phyloP scores from a whole-genome alignment of 2,888 invertebrate species.

The Leucania comma region DNA sequence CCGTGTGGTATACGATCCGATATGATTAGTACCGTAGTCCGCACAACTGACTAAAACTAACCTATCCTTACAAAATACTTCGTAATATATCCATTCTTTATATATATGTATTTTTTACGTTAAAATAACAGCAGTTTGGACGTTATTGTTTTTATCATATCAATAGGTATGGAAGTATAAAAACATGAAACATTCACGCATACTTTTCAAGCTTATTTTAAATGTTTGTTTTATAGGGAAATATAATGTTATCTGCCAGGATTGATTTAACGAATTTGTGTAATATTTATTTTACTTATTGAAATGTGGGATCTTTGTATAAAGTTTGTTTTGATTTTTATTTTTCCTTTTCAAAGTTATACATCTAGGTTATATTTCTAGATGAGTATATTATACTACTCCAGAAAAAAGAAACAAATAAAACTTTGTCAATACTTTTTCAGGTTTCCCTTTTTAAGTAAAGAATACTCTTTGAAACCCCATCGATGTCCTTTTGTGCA shows the following conservation, averaged over 20 bases:
- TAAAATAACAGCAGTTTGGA: constrained; percentile 23
- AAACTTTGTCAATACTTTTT: not conserved
- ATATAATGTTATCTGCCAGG: constrained; percentile 6
- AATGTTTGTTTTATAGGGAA: constrained; percentile 33
- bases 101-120: constrained; percentile 21
- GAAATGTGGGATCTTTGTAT: not conserved
- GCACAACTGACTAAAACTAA: constrained; percentile 26
- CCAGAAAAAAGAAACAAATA: constrained; percentile 3
- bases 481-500: constrained; percentile 1
- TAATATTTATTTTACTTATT: constrained; percentile 9
- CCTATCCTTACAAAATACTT: constrained; percentile 24
- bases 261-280: constrained; percentile 24
- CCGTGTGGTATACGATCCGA: constrained; percentile 10
- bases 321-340: not conserved
- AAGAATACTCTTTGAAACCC: constrained; percentile 4
- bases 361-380: no score
- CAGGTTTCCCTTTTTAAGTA: not conserved
- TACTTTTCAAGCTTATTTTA: constrained; percentile 29
- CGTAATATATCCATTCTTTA: constrained; percentile 3
- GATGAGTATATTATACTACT: no score
- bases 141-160: constrained; percentile 20
- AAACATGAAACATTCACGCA: constrained; percentile 20
- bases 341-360: not conserved
- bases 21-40: constrained; percentile 18
- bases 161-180: constrained; percentile 24